Evolutionary conservation across 2,797 vertebrate genomes (phyloP).

Genomic region (Arrhamphus sclerolepis): DNA sequence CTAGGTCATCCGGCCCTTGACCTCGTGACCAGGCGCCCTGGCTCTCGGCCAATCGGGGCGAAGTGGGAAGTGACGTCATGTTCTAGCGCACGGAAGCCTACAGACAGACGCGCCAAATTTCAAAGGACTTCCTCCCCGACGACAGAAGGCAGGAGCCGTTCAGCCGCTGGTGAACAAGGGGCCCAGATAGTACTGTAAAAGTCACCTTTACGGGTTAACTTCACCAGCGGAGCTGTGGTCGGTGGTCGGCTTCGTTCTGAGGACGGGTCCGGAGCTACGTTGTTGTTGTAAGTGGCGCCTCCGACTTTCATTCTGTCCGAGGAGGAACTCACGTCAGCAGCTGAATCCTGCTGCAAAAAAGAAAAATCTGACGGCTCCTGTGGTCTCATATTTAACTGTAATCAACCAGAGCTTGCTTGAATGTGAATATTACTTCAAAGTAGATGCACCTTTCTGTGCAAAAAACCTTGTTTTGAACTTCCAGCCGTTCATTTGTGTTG

Average conservation of each 20-base stretch:
- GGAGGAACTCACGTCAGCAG: slow-evolving; percentile 32
- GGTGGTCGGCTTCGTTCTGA: neutral
- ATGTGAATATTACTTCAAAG: fast-evolving
- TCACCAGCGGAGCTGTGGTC: fast-evolving
- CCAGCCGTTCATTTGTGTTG: fast-evolving
- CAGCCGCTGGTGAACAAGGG: slow-evolving; percentile 8
- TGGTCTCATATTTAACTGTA: fast-evolving
- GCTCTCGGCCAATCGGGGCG: slow-evolving; percentile 54
- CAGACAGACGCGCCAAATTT: slow-evolving; percentile 86
- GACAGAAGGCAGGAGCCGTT: slow-evolving; percentile 38
- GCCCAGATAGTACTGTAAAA: slow-evolving; percentile 12
- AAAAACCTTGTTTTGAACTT: neutral
- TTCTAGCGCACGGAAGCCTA: slow-evolving; percentile 67
- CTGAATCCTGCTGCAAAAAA: neutral
- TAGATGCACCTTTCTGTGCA: fast-evolving
- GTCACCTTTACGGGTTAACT: fast-evolving
- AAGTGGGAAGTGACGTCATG: slow-evolving; percentile 72
- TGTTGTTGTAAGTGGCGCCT: slow-evolving; percentile 44
- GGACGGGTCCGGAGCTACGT: neutral
- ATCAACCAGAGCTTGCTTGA: fast-evolving
- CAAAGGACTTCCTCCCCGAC: slow-evolving; percentile 87
- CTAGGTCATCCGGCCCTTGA: neutral
- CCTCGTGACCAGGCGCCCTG: slow-evolving; percentile 54
- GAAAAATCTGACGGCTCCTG: fast-evolving
- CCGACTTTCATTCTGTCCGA: slow-evolving; percentile 40